phyloP scores from a whole-genome alignment of 2,113 vertebrate species.

The Platichthys stellatus region DNA sequence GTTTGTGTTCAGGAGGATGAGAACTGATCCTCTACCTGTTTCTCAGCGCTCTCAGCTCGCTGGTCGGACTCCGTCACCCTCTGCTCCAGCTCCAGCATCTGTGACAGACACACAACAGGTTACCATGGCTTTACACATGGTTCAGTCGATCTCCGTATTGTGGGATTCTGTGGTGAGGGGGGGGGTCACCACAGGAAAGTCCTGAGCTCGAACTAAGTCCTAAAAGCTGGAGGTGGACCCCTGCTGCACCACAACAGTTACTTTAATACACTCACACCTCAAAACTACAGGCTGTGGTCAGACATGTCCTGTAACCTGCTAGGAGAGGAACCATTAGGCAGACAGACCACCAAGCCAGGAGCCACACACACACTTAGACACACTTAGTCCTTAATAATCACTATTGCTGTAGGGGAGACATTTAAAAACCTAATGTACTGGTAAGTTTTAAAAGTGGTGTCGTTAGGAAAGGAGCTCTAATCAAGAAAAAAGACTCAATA shows the following conservation, averaged over 20 bases:
- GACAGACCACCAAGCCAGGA: conserved; percentile 14
- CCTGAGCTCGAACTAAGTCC: conserved; percentile 4
- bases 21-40: conserved; percentile 84
- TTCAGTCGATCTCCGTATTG: neutral
- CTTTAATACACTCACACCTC: conserved; percentile 16
- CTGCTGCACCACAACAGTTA: conserved; percentile 1
- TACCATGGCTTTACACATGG: conserved; percentile 8
- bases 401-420: conserved; percentile 1
- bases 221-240: too few relatives aligned
- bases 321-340: neutral
- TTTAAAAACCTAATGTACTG: conserved; percentile 22
- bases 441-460: conserved; percentile 8
- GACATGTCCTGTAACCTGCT: conserved; percentile 12
- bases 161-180: neutral
- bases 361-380: conserved; percentile 11
- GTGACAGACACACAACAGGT: conserved; percentile 40
- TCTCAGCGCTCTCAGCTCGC: conserved; percentile 91
- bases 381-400: conserved; percentile 26
- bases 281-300: conserved; percentile 22
- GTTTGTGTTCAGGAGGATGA: neutral
- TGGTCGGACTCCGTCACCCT: conserved; percentile 90
- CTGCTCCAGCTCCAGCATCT: conserved; percentile 97
- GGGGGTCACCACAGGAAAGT: conserved; percentile 18
- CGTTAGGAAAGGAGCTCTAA: neutral
- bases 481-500: conserved; percentile 4